Conservation (phyloP, 2,113 vertebrate genomes). For the Vidua macroura region DNA sequence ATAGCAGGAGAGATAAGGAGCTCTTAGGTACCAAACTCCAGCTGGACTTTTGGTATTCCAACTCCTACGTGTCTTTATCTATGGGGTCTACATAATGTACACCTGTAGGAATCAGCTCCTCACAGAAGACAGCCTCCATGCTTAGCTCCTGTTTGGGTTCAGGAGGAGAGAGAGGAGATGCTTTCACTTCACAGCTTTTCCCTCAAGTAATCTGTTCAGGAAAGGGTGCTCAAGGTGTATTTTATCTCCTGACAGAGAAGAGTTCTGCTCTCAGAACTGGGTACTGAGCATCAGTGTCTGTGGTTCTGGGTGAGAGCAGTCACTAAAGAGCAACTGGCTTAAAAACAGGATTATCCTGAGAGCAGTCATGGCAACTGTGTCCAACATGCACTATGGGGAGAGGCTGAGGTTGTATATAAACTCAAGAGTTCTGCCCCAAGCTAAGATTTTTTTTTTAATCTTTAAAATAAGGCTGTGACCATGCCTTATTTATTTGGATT, state of each 20-base stretch:
- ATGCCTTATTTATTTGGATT: neutral
- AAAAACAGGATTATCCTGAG: neutral
- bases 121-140: neutral
- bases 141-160: neutral
- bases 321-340: neutral
- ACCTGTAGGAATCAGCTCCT: neutral
- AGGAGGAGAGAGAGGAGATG: neutral
- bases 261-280: neutral
- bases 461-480: neutral
- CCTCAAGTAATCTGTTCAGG: neutral
- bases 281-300: neutral
- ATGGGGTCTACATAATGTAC: neutral
- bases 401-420: neutral
- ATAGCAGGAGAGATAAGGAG: neutral
- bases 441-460: too few species aligned
- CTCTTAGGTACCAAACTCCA: neutral
- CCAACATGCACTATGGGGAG: accelerated
- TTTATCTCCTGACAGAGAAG: neutral
- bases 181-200: neutral
- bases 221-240: neutral
- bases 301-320: neutral
- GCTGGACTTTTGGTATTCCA: neutral
- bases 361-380: neutral
- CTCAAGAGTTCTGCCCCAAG: neutral
- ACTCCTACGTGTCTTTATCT: neutral